These are phyloP conservation scores for Ormyrus thymus DNA, from an alignment of 2,888 invertebrate species.

Conservation along the genomic window DNA sequence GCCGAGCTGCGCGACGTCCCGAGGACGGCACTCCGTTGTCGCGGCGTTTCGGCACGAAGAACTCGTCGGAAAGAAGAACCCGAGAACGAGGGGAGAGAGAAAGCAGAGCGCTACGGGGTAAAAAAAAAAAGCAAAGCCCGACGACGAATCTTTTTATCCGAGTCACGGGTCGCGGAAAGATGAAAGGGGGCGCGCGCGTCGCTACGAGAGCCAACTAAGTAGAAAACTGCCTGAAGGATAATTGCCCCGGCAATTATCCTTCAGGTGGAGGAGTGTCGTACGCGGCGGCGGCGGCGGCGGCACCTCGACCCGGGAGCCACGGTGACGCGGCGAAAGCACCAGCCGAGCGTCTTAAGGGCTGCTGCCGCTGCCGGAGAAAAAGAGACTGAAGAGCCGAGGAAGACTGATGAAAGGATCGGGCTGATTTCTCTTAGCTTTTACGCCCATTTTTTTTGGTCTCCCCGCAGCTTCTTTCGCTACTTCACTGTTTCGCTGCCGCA, in stretches of 20 bases:
- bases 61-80: too few relatives aligned
- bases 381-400: constrained; percentile 4
- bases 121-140: constrained; percentile 15
- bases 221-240: constrained; percentile 69
- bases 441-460: not conserved
- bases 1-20: too few relatives aligned
- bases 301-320: too few relatives aligned
- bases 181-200: constrained; percentile 43
- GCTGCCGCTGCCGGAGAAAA: not conserved
- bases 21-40: too few relatives aligned
- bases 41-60: too few relatives aligned
- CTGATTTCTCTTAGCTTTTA: not conserved
- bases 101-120: not conserved
- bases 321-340: too few relatives aligned
- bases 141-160: constrained; percentile 49
- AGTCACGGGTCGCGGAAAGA: constrained; percentile 20
- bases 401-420: not conserved
- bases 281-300: too few relatives aligned
- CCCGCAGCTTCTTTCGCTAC: not conserved
- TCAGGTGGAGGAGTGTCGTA: too few relatives aligned
- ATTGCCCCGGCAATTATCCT: constrained; percentile 62
- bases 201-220: constrained; percentile 64
- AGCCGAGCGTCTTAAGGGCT: too few relatives aligned
- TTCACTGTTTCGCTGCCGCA: not conserved
- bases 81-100: constrained; percentile 6